Conservation (phyloP, 2,113 vertebrate species). For the Speoplatyrhinus poulsoni region DNA sequence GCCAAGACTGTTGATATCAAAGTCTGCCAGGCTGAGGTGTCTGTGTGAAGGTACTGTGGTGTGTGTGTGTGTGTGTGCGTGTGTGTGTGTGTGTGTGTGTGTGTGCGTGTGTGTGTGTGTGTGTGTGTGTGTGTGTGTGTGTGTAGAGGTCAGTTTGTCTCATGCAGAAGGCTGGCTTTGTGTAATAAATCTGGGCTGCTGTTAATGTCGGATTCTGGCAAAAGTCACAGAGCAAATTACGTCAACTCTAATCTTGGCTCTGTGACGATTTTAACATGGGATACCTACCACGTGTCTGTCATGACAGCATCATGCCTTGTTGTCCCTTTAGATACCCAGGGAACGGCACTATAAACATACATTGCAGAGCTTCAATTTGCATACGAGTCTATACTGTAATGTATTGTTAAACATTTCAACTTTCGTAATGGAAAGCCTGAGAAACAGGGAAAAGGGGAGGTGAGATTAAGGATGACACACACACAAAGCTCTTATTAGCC, state of each 20-base stretch:
- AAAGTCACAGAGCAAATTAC: background rate
- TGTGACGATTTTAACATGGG: background rate
- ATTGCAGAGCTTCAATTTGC: no score
- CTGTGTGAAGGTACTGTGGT: no score
- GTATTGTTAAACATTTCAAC: background rate
- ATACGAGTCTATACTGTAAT: background rate
- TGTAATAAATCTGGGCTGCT: constrained; percentile 11
- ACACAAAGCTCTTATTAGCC: background rate
- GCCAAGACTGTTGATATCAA: no score
- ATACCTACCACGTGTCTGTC: no score
- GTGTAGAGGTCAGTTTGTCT: constrained; percentile 13
- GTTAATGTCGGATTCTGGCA: background rate
- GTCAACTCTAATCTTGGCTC: background rate
- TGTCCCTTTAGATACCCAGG: background rate
- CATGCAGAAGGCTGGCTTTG: background rate
- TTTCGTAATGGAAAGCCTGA: background rate
- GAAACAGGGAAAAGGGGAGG: background rate
- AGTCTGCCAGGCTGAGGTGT: no score
- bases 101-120: background rate
- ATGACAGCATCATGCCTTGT: background rate
- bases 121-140: background rate
- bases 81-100: no score
- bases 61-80: no score
- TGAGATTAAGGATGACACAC: background rate
- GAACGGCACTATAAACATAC: no score